Conservation (phyloP, 2,113 vertebrate genomes). For the Petromus typicus region DNA sequence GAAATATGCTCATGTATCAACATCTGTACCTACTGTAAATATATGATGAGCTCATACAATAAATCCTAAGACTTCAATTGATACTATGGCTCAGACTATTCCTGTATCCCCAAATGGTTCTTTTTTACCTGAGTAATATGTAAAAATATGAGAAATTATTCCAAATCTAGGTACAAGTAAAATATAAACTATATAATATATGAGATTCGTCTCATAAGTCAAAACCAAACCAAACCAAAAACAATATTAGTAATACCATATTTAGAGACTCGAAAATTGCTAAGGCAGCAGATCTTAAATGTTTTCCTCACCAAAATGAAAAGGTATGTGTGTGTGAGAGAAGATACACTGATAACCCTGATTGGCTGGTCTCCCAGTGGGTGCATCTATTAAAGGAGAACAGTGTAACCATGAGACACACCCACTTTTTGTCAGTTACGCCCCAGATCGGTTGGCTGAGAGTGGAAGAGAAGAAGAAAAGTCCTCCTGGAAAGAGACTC, state of each 20-base stretch:
- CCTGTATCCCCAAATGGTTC: too few relatives aligned
- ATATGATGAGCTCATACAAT: too few relatives aligned
- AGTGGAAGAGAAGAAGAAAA: not conserved
- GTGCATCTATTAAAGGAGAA: not conserved
- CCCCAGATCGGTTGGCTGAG: not conserved
- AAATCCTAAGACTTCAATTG: too few relatives aligned
- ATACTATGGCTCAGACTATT: too few relatives aligned
- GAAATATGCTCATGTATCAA: too few relatives aligned
- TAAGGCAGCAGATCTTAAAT: not conserved
- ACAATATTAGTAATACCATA: not conserved
- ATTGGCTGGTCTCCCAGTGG: not conserved
- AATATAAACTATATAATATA: too few relatives aligned
- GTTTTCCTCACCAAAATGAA: not conserved
- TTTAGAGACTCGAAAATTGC: not conserved
- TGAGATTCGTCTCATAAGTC: not conserved
- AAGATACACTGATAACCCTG: not conserved
- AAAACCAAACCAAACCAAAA: not conserved
- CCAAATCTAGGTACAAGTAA: too few relatives aligned
- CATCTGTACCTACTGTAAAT: too few relatives aligned
- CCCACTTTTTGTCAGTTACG: not conserved
- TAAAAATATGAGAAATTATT: too few relatives aligned
- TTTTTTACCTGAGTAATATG: too few relatives aligned
- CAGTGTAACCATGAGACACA: not conserved
- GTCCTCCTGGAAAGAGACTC: not conserved
- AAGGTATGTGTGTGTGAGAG: too few relatives aligned